These are phyloP conservation scores for Lithobates pipiens DNA, from an alignment of 2,797 vertebrate genomes.

Conservation along the genomic window DNA sequence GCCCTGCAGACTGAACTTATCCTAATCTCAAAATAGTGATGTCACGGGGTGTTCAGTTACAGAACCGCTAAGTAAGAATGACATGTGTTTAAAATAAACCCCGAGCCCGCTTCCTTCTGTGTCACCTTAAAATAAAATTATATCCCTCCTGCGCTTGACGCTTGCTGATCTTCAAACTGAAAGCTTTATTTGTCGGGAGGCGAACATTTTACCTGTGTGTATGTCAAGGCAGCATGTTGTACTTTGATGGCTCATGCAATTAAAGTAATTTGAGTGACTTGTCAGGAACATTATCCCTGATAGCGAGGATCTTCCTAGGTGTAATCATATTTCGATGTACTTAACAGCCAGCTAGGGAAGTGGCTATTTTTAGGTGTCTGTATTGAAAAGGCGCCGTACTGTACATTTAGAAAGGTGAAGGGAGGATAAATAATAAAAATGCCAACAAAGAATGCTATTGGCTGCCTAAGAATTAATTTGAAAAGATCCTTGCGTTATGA, in stretches of 20 bases:
- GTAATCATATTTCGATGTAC: conserved; percentile 71
- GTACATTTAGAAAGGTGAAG: conserved; percentile 28
- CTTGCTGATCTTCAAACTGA: conserved; percentile 40
- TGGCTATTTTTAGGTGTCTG: conserved; percentile 50
- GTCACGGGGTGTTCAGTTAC: conserved; percentile 83
- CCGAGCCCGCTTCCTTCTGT: neutral
- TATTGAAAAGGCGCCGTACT: conserved; percentile 8
- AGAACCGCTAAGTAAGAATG: conserved; percentile 61
- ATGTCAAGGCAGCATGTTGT: conserved; percentile 43
- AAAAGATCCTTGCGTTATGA: too few species aligned
- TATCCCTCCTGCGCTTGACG: neutral
- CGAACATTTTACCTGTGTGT: conserved; percentile 22
- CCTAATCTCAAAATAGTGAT: conserved; percentile 87
- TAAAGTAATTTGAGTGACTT: conserved; percentile 69
- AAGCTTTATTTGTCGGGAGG: conserved; percentile 24
- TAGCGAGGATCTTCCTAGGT: conserved; percentile 65
- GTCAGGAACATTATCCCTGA: conserved; percentile 70
- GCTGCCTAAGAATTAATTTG: neutral
- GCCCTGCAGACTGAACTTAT: conserved; percentile 84
- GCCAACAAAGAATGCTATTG: neutral
- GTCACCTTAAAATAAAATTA: neutral
- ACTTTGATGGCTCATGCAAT: conserved; percentile 64
- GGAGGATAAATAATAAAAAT: conserved; percentile 22
- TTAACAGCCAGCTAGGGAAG: conserved; percentile 60
- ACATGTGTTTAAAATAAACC: conserved; percentile 43